phyloP scores from a whole-genome alignment of 2,113 vertebrate genomes.

The Mus spicilegus region DNA sequence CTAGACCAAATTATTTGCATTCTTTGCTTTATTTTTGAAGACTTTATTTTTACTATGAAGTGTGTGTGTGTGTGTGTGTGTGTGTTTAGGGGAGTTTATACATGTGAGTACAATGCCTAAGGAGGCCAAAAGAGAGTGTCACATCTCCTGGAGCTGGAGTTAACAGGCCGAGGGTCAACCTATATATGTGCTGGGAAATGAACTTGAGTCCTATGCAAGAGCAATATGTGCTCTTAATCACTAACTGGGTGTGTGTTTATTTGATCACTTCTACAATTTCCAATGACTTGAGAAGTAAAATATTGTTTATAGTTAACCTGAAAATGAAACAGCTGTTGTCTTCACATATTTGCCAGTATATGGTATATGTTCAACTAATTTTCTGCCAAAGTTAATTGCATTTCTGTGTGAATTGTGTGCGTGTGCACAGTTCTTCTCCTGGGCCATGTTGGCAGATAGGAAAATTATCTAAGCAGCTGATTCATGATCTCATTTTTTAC shows the following conservation, averaged over 20 bases:
- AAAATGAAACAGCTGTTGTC: slow-evolving; percentile 83
- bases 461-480: slow-evolving; percentile 85
- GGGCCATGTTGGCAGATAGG: slow-evolving; percentile 83
- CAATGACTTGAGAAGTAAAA: slow-evolving; percentile 76
- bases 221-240: neutral
- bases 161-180: neutral
- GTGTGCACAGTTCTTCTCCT: slow-evolving; percentile 65
- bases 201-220: neutral
- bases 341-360: slow-evolving; percentile 83
- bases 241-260: slow-evolving; percentile 57
- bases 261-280: slow-evolving; percentile 73
- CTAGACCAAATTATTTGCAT: neutral
- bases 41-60: neutral
- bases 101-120: neutral
- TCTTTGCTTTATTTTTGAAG: slow-evolving; percentile 56
- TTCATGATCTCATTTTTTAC: slow-evolving; percentile 83
- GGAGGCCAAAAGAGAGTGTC: neutral
- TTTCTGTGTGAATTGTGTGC: neutral
- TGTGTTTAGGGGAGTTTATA: neutral
- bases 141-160: neutral
- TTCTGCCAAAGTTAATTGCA: slow-evolving; percentile 79
- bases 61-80: neutral
- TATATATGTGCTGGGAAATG: neutral
- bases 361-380: slow-evolving; percentile 74
- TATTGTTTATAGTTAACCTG: slow-evolving; percentile 81